Base-by-base conservation (phyloP, 2,888 invertebrate species). In the Drosophila nr. perissopoda region DNA sequence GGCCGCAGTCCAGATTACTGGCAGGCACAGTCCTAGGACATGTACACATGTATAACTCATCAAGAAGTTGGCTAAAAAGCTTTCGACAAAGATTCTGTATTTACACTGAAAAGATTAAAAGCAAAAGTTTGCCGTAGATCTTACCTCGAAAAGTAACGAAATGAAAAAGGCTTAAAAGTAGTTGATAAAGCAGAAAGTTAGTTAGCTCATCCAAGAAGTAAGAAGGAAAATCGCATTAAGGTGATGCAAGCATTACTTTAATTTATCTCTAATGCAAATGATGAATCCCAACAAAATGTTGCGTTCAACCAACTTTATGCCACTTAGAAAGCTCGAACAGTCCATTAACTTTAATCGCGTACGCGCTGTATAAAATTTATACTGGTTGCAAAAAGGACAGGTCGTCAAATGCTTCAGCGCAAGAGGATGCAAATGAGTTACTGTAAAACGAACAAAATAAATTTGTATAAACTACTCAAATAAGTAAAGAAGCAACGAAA, bases 381-480 rank as follows among this genome's bases (percentile, higher is more conserved):
- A 34, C 18, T 40, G 13, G 40, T 29, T 31, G 42, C 31, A 52
- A 48, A 4, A 31, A 16, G 42, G 27, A 57, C 21, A 25, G 16
- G 56, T 51, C n/a, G 36, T 53, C 34, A 16, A 21, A 53, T 21
- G 56, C 63, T 45, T 63, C 60, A 45, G 10, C 56, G 13, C 31
- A 52, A 48, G 36, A 48, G 27, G 27, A 69, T 60, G 69, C 75
- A 74, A 64, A 74, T 75, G 54, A 59, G 42, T 45, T 18, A 11
- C 13, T n/a, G 31, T 62, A 48, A 61, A 60, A 53, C 33, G 21
- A 49, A 38, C 42, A 48, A 51, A 57, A 38, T 13, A 36, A 45
- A 74, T 74, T 74, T 73, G 29, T 51, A 63, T 74, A 63, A 74
- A 48, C 38, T 53, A 25, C 34, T n/a, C 27, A n/a, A 67, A 52